Evolutionary conservation across 1,140 invertebrate genomes (phyloP).

Genomic region (Drosophila micromelanica): DNA sequence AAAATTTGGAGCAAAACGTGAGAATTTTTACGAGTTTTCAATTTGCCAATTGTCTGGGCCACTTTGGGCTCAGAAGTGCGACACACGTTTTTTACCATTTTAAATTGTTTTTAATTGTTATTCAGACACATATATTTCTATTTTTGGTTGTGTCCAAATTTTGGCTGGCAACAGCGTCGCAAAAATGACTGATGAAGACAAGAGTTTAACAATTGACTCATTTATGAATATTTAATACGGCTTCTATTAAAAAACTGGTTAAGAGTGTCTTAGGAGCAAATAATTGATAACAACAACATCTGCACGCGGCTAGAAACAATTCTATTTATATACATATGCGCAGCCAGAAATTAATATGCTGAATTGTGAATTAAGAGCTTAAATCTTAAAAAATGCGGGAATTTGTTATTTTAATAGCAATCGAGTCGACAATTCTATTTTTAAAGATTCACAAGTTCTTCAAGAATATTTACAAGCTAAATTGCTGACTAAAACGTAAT

Average conservation of each 20-base stretch:
- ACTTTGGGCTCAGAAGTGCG: conserved; percentile 32
- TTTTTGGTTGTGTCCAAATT: conserved; percentile 5
- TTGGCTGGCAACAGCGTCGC: conserved; percentile 26
- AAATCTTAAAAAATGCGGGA: conserved; percentile 2
- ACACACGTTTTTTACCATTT: conserved; percentile 50
- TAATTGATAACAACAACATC: conserved; percentile 11
- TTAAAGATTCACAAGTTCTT: background rate
- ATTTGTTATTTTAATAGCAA: background rate
- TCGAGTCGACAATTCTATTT: background rate
- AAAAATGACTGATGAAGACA: conserved; percentile 25
- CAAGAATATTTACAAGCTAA: no score
- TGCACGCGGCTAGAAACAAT: conserved; percentile 8
- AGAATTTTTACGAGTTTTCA: conserved; percentile 76
- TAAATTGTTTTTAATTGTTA: conserved; percentile 31
- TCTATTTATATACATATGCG: conserved; percentile 6
- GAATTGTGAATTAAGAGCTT: background rate
- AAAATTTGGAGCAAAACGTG: conserved; percentile 78
- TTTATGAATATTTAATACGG: conserved; percentile 33
- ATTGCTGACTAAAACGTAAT: no score
- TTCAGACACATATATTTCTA: background rate
- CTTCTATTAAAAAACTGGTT: conserved; percentile 35
- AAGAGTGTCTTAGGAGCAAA: conserved; percentile 15
- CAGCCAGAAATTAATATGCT: conserved; percentile 1
- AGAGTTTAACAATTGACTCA: conserved; percentile 22
- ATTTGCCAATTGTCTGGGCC: conserved; percentile 55